Base-by-base conservation (phyloP, 2,888 invertebrate genomes). In the Chymomyza caudatula region DNA sequence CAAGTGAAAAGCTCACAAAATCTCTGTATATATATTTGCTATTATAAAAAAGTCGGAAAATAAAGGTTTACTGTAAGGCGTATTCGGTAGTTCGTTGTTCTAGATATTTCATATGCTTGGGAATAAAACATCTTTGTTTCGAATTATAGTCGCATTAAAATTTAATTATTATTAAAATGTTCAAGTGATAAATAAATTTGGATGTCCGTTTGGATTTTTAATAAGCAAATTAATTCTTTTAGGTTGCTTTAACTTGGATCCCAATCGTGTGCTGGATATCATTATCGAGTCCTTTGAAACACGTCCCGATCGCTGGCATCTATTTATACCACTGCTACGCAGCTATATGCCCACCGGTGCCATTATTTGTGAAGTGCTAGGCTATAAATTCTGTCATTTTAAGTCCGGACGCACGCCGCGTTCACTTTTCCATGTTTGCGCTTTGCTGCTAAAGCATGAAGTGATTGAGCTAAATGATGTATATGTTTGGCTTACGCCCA, bases 161-260 rank as follows among this genome's bases (percentile, higher is more conserved):
- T n/a, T n/a, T n/a, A n/a, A n/a, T n/a, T n/a, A n/a, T n/a, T n/a
- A n/a, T n/a, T n/a, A n/a, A n/a, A n/a, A n/a, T n/a, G n/a, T n/a
- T n/a, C n/a, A n/a, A n/a, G n/a, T n/a, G n/a, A n/a, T n/a, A n/a
- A n/a, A n/a, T n/a, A n/a, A n/a, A n/a, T n/a, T n/a, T n/a, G n/a
- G n/a, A n/a, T n/a, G n/a, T 19, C 25, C 25, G 4, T 43, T 5
- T 6, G 22, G 42, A 51, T 6, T 44, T 4, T 49, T 3, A 43
- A 6, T 1, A 43, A n/a, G n/a, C n/a, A n/a, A 19, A n/a, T 6
- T 42, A 0, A 8, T 43, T 6, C 3, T 2, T 51, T 15, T 89
- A 97, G 98, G 99, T 87, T 98, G 98, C 90, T 99, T 99, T 90
- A 99, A 99, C 92, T 93, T 99, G 89, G 99, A 99, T 91, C 99